A percentile compares a stretch with the other conserved stretches of the same genome.
These are phyloP conservation scores for Chelonia mydas DNA, from an alignment of 2,797 vertebrate species.

Conservation along the genomic window DNA sequence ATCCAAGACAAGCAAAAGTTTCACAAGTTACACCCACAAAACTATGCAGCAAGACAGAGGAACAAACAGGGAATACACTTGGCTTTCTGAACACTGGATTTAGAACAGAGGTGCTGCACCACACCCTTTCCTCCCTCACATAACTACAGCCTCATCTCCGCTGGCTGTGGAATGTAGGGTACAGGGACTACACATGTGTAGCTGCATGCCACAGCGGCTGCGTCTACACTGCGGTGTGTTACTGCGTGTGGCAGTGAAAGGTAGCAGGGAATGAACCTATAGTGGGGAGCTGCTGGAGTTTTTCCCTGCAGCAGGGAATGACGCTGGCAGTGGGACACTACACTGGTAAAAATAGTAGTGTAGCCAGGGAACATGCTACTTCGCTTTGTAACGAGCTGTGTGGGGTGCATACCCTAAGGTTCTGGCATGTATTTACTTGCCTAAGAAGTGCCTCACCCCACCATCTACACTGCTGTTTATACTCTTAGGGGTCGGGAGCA, in stretches of 20 bases:
- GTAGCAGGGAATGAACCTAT: neutral
- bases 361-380: too few species aligned
- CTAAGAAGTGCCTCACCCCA: too few species aligned
- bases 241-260: neutral
- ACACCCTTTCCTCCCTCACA: neutral
- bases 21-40: constrained; percentile 6
- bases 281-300: neutral
- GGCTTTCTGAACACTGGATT: neutral
- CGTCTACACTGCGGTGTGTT: neutral
- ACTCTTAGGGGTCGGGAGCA: too few species aligned
- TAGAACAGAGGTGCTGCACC: neutral
- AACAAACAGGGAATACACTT: neutral
- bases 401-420: too few species aligned
- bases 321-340: too few species aligned
- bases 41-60: neutral
- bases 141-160: neutral
- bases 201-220: neutral
- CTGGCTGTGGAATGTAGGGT: neutral
- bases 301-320: too few species aligned
- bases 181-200: neutral
- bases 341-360: too few species aligned
- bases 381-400: too few species aligned
- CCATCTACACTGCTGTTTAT: too few species aligned
- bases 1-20: constrained; percentile 17
- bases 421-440: too few species aligned